Evolutionary conservation across 2,113 vertebrate species (phyloP), one percentile per base, ranked within the genome.

Genomic region (Cebus imitator): DNA sequence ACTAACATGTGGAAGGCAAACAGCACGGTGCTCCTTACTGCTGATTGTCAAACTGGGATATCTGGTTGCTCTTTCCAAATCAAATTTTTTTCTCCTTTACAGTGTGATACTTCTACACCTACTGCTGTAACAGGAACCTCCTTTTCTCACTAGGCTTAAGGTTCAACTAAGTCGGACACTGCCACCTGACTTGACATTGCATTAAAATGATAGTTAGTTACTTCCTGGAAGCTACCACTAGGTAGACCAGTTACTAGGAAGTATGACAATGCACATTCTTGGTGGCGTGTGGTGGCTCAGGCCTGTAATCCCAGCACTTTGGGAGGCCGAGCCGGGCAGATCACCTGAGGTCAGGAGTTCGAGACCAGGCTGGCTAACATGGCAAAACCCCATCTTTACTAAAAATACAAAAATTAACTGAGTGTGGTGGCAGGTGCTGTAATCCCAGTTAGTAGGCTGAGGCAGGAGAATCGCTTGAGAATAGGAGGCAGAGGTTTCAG

Each of bases 161-260:
- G 25, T 95, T 96, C 90, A 50, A 48, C 81, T 70, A 95, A 90
- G 73, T 81, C 97, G 94, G 37, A 40, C 79, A 61, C 93, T 91
- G 58, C 58, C 87, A 78, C 40, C 95, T 92, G 82, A 90, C 12
- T 20, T 93, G 83, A 86, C 73, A 94, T 78, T 87, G 75, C 87
- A 16, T 85, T 94, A 76, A 93, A 92, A 93, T 76, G 79, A 88
- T 21, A 52, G 76, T 70, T 72, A 91, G 37, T 40, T 40, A 40
- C 48, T 95, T 94, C 79, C 45, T n/a, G 32, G 91, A 94, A 95
- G 72, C 76, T 20, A 92, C 57, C 25, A 50, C 23, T 27, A 37
- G 58, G 55, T 48, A 23, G 23, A 35, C 48, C 83, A 92, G 13
- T 55, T 78, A 61, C 83, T 32, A 92, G 91, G 82, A 96, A 93